phyloP scores from a whole-genome alignment of 2,113 vertebrate genomes.

The Chelonoidis abingdonii region DNA sequence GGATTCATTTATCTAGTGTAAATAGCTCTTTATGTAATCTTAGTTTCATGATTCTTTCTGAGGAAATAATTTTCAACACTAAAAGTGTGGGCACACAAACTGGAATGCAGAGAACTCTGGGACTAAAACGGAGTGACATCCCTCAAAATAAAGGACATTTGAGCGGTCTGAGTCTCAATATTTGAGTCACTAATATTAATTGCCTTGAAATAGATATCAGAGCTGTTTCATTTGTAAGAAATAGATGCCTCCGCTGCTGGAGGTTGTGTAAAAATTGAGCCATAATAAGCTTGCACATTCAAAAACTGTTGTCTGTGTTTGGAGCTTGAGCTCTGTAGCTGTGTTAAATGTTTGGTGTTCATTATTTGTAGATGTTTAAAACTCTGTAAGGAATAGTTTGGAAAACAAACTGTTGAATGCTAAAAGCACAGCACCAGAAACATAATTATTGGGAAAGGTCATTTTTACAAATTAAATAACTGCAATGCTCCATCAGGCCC shows the following conservation, averaged over 20 bases:
- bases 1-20: not conserved
- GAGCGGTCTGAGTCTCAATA: not conserved
- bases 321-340: not conserved
- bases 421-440: not conserved
- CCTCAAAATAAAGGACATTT: not conserved
- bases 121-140: not conserved
- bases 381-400: not conserved
- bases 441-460: not conserved
- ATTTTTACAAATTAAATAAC: constrained; percentile 12
- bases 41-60: not conserved
- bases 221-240: not conserved
- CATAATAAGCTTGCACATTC: not conserved
- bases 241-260: constrained; percentile 2
- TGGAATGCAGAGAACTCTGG: not conserved
- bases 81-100: not conserved
- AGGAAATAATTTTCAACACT: not conserved
- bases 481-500: not conserved
- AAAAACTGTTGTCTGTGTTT: not conserved
- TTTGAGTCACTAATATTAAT: not conserved
- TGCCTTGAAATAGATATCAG: not conserved
- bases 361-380: constrained; percentile 6
- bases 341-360: not conserved
- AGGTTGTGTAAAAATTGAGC: not conserved
- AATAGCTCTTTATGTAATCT: not conserved
- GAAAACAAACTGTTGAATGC: not conserved